Conservation (phyloP, 2,113 vertebrate species). For the Corythoichthys haematopterus region DNA sequence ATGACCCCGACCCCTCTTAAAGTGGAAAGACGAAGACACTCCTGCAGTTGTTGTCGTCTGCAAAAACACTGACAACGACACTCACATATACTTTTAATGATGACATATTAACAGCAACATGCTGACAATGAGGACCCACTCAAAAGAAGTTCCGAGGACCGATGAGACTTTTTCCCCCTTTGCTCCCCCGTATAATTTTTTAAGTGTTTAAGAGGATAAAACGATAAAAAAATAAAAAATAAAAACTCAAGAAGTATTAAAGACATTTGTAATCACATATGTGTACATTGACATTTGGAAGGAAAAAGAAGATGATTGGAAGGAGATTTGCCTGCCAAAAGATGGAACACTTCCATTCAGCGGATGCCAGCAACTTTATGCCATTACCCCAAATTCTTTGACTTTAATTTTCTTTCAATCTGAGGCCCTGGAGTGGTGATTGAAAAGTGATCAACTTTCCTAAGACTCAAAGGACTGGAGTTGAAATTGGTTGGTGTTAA, state of each 20-base stretch:
- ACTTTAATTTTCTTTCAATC: constrained; percentile 33
- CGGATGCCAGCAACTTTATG: constrained; percentile 84
- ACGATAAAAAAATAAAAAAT: constrained; percentile 25
- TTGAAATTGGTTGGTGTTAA: constrained; percentile 34
- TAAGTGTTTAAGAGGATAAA: constrained; percentile 50
- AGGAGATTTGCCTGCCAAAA: constrained; percentile 93
- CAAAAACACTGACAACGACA: constrained; percentile 38
- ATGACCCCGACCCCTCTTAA: constrained; percentile 41
- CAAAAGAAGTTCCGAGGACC: constrained; percentile 49
- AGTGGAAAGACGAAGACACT: constrained; percentile 31
- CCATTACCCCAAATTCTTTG: constrained; percentile 36
- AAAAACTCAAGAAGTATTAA: constrained; percentile 41
- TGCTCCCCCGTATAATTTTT: constrained; percentile 61
- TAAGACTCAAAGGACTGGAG: constrained; percentile 12
- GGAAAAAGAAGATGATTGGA: constrained; percentile 76
- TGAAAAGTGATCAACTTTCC: constrained; percentile 17
- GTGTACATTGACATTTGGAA: constrained; percentile 45
- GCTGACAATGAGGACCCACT: constrained; percentile 44
- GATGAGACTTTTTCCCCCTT: constrained; percentile 48
- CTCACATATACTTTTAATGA: constrained; percentile 61
- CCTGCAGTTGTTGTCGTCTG: constrained; percentile 35
- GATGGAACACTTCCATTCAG: constrained; percentile 84
- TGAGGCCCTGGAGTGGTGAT: constrained; percentile 29
- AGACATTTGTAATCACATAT: constrained; percentile 58
- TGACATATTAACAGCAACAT: constrained; percentile 57